A percentile compares a stretch with the other conserved stretches of the same genome.
These are phyloP conservation scores for Hylyphantes graminicola DNA, from an alignment of 1,140 invertebrate species.

Conservation along the genomic window DNA sequence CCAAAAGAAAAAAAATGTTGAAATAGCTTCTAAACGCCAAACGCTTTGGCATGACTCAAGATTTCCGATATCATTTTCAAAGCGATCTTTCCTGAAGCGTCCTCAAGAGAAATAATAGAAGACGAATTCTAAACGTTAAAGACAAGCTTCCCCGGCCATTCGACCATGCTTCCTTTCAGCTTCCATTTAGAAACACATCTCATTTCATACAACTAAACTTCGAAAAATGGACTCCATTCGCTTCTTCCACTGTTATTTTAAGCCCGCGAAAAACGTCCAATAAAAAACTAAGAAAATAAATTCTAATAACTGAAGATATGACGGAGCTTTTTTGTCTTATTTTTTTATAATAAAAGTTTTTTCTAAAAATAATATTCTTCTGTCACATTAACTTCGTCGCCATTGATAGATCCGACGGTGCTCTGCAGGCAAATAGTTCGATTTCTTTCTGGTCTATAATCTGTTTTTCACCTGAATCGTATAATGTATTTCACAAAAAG, in stretches of 20 bases:
- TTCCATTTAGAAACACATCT: neutral
- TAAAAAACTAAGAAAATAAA: neutral
- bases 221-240: neutral
- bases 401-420: conserved; percentile 23
- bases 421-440: conserved; percentile 31
- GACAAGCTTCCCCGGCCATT: conserved; percentile 11
- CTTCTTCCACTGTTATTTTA: conserved; percentile 25
- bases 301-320: conserved; percentile 32
- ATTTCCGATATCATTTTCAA: too few species aligned
- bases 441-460: conserved; percentile 22
- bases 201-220: neutral
- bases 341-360: conserved; percentile 24
- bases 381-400: conserved; percentile 25
- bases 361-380: conserved; percentile 41
- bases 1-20: too few species aligned
- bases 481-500: neutral
- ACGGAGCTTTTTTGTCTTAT: conserved; percentile 8
- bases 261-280: conserved; percentile 28
- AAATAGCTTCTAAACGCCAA: too few species aligned
- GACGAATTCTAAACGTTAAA: conserved; percentile 25
- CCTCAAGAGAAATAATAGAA: conserved; percentile 9
- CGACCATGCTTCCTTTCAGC: conserved; percentile 11
- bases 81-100: neutral
- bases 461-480: conserved; percentile 26
- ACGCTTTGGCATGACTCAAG: too few species aligned